Percentiles rank a stretch among this genome's conserved stretches.
Conservation (phyloP, 2,888 invertebrate genomes). For the Drosophila hamatofila region DNA sequence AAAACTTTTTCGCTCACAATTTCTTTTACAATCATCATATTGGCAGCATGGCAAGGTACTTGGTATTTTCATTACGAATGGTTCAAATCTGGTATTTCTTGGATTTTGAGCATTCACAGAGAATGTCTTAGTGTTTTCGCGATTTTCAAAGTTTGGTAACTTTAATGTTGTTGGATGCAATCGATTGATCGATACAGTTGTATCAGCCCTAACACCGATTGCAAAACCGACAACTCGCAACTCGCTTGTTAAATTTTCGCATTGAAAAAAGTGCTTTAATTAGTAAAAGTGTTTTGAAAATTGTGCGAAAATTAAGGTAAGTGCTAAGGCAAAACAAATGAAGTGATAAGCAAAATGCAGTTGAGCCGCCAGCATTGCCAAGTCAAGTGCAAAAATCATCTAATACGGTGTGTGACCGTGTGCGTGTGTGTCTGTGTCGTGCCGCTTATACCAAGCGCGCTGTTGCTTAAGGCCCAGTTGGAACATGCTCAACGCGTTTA, state of each 20-base stretch:
- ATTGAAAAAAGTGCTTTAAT: slow-evolving; percentile 66
- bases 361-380: slow-evolving; percentile 16
- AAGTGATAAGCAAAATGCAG: slow-evolving; percentile 25
- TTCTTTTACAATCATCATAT: neutral
- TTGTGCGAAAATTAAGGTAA: slow-evolving; percentile 68
- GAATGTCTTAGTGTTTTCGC: neutral
- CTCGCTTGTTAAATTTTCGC: slow-evolving; percentile 66
- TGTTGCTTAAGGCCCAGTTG: slow-evolving; percentile 61
- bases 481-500: slow-evolving; percentile 40
- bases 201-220: slow-evolving; percentile 58
- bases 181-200: slow-evolving; percentile 47
- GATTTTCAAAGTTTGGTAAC: slow-evolving; percentile 17
- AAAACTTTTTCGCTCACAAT: neutral
- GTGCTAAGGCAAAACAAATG: slow-evolving; percentile 27
- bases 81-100: slow-evolving; percentile 7
- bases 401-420: slow-evolving; percentile 42
- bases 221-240: slow-evolving; percentile 65
- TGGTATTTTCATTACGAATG: slow-evolving; percentile 19
- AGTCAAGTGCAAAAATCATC: slow-evolving; percentile 54
- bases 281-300: slow-evolving; percentile 67
- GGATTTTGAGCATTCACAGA: slow-evolving; percentile 18
- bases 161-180: neutral
- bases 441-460: slow-evolving; percentile 65
- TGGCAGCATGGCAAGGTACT: slow-evolving; percentile 1
- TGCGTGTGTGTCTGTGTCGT: slow-evolving; percentile 47